These are phyloP conservation scores for Tipula unca DNA, from an alignment of 2,888 invertebrate genomes.

Conservation along the genomic window DNA sequence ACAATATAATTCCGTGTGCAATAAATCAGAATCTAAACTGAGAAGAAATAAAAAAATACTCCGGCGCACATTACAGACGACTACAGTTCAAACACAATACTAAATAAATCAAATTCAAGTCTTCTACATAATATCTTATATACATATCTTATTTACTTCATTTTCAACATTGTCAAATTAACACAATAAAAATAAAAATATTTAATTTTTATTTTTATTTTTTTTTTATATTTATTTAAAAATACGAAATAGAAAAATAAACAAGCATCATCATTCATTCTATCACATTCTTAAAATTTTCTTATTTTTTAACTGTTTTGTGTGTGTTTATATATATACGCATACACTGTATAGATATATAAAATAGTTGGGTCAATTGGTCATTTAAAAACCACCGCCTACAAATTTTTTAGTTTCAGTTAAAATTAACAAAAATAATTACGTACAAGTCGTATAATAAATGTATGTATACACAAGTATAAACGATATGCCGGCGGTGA, in stretches of 20 bases:
- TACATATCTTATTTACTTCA: neutral
- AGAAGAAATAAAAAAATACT: neutral
- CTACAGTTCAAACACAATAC: slow-evolving; percentile 1
- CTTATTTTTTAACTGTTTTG: neutral
- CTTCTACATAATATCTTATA: neutral
- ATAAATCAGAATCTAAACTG: neutral
- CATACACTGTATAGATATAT: neutral
- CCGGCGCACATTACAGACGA: neutral
- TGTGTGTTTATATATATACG: neutral
- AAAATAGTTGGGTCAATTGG: neutral
- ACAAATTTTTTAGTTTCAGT: neutral
- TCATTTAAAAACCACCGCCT: neutral
- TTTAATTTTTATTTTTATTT: neutral
- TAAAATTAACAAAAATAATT: neutral
- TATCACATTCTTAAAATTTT: slow-evolving; percentile 8
- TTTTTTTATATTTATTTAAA: neutral
- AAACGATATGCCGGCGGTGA: neutral
- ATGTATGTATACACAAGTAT: neutral
- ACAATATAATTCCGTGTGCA: neutral
- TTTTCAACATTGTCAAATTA: neutral
- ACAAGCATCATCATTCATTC: neutral
- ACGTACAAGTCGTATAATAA: neutral
- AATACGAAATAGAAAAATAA: neutral
- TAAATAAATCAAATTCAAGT: neutral
- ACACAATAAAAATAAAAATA: neutral